Evolutionary conservation across 2,113 vertebrate genomes (phyloP).

Genomic region (Vidua chalybeata): DNA sequence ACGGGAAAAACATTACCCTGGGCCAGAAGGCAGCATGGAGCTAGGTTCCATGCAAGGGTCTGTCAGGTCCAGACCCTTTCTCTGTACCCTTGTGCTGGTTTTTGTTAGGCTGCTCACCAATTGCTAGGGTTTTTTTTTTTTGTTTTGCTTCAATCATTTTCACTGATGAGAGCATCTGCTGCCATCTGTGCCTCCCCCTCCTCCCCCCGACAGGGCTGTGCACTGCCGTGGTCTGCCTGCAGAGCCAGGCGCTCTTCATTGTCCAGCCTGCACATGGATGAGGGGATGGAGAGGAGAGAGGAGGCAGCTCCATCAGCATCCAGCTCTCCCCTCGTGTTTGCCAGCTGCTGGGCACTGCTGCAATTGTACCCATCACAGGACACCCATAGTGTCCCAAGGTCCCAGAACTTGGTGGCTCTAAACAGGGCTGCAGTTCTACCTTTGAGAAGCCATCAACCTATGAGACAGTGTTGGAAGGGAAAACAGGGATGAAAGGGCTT

Average conservation of each 20-base stretch:
- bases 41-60: neutral
- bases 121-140: neutral
- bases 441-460: neutral
- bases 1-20: neutral
- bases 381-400: neutral
- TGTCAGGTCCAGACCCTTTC: neutral
- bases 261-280: neutral
- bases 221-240: neutral
- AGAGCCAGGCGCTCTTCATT: neutral
- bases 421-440: neutral
- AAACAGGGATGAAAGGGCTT: neutral
- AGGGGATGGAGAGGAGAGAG: neutral
- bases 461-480: neutral
- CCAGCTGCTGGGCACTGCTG: neutral
- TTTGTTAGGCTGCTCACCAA: constrained; percentile 53
- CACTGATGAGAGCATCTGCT: constrained; percentile 64
- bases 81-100: neutral
- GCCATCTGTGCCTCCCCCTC: constrained; percentile 53
- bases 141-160: constrained; percentile 50
- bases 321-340: neutral
- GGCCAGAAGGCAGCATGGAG: neutral
- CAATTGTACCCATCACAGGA: accelerated
- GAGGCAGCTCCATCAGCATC: neutral
- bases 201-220: neutral
- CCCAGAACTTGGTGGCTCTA: neutral